Evolutionary conservation across 2,888 invertebrate species (phyloP), one percentile per base, ranked within the genome.

Genomic region (Xestoiulus laeticollis): DNA sequence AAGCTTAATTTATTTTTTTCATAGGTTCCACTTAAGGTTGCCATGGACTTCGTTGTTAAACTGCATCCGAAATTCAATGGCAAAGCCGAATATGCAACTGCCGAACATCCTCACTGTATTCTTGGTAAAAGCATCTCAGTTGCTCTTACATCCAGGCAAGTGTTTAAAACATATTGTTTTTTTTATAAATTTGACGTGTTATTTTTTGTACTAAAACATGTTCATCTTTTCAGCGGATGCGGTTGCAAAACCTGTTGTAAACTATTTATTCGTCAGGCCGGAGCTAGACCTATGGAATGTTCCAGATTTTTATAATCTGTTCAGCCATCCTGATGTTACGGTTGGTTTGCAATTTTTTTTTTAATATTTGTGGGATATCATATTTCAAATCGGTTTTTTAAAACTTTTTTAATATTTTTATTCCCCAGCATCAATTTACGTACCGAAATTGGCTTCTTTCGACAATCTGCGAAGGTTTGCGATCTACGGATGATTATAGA

Each of bases 361-460:
- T 38, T 38, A 78, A 16, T 0, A 14, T 4, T 78, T 30, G 30
- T 16, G 16, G 26, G 30, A 14, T 32, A 1, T 68, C 12, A 26
- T 12, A 68, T 78, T 78, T 78, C 1, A 16, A 78, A 30, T 32
- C 30, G 30, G n/a, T 26, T 16, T 78, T 12, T 26, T 30, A 14
- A 26, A 78, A 14, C 16, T 30, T 14, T 78, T 30, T 1, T 78
- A 16, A 26, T 26, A 30, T 78, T 30, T 78, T 8, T 26, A n/a
- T 16, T 14, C 26, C 1, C 30, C 10, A 78, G 78, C 78, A 78
- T 26, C 78, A 78, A 78, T 78, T 30, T 78, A 30, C 30, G 14
- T 78, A 30, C 30, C 78, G 85, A 43, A 85, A 44, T 85, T 85
- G 85, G 85, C n/a, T 85, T 85, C 85, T 85, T 85, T 12, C 85